These are phyloP conservation scores for Octodon degus DNA, from an alignment of 2,113 vertebrate genomes.

Conservation along the genomic window DNA sequence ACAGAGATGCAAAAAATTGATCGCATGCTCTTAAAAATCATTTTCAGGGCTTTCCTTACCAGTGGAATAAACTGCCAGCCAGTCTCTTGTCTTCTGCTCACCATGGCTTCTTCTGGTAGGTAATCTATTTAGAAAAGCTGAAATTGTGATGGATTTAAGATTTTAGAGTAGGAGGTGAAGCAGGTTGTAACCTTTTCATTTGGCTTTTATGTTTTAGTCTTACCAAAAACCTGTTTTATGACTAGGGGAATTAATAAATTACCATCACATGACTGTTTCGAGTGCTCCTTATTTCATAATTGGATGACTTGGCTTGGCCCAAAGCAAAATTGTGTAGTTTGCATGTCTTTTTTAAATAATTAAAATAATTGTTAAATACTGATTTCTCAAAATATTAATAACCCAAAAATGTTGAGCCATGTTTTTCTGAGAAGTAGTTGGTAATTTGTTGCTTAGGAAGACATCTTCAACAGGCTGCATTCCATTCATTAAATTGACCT, in stretches of 20 bases:
- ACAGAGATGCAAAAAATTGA: constrained; percentile 75
- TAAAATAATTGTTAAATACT: constrained; percentile 68
- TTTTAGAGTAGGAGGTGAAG: constrained; percentile 51
- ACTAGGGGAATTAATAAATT: constrained; percentile 40
- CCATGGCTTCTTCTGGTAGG: constrained; percentile 90
- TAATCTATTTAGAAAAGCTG: constrained; percentile 67
- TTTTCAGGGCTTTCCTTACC: constrained; percentile 77
- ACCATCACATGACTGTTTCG: background rate
- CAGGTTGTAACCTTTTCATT: constrained; percentile 27
- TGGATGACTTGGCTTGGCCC: constrained; percentile 39
- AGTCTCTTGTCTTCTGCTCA: constrained; percentile 77
- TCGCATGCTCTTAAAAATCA: constrained; percentile 73
- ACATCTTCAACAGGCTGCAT: background rate
- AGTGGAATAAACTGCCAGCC: constrained; percentile 74
- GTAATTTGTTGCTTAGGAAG: constrained; percentile 40
- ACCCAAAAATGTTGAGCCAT: constrained; percentile 48
- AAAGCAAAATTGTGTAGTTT: constrained; percentile 63
- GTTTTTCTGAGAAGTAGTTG: constrained; percentile 51
- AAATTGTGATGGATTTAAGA: constrained; percentile 3
- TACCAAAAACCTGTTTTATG: constrained; percentile 41
- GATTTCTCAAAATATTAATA: constrained; percentile 30
- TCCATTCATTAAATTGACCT: constrained; percentile 35
- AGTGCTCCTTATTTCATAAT: constrained; percentile 52
- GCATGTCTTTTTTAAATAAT: constrained; percentile 22
- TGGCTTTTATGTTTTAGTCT: constrained; percentile 49